A percentile compares a stretch with the other conserved stretches of the same genome.
These are phyloP conservation scores for Thaumatotibia leucotreta DNA, from an alignment of 1,140 invertebrate species.

Conservation along the genomic window DNA sequence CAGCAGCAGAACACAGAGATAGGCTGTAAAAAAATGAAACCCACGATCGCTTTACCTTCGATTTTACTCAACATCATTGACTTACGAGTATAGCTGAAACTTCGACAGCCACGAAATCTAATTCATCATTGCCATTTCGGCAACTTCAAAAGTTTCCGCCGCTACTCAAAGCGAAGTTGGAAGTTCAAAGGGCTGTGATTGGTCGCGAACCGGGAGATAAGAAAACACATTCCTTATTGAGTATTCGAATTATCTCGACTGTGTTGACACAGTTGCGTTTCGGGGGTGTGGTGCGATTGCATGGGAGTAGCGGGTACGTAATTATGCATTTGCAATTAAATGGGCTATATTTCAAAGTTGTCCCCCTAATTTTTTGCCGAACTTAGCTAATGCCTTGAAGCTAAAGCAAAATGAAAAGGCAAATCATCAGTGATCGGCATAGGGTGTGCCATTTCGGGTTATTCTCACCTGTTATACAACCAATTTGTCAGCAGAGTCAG, in stretches of 20 bases:
- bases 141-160: constrained; percentile 12
- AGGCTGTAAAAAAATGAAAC: no score
- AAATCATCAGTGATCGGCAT: no score
- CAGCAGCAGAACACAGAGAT: no score
- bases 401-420: no score
- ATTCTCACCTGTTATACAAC: no score
- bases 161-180: constrained; percentile 25
- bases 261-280: constrained; percentile 60
- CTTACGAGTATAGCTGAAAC: not conserved
- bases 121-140: constrained; percentile 22
- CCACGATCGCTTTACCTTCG: no score
- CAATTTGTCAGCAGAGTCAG: no score
- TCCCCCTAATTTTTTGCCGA: no score
- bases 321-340: not conserved
- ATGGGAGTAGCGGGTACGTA: not conserved
- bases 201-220: constrained; percentile 55
- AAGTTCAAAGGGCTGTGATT: constrained; percentile 58
- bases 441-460: no score
- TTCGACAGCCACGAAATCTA: not conserved
- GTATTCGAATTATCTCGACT: constrained; percentile 58
- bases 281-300: constrained; percentile 12
- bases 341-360: not conserved
- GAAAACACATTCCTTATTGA: constrained; percentile 59
- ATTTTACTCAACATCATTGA: not conserved
- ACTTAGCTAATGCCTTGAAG: no score